Percentiles rank a stretch among this genome's conserved stretches.
Conservation (phyloP, 2,888 invertebrate species). For the Cetonia aurata region DNA sequence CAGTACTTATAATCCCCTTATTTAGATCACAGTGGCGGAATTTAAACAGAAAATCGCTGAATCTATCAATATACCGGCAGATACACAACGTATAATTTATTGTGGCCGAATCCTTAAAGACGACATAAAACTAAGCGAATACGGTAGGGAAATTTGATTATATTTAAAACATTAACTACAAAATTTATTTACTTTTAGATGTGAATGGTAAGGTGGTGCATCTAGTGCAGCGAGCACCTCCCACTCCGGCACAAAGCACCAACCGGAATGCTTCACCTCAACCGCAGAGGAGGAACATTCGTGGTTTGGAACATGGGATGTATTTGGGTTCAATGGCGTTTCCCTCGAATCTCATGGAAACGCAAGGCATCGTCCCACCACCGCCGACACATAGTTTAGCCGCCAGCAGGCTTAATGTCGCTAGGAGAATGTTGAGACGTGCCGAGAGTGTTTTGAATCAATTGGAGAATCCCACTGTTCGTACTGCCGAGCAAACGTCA, state of each 20-base stretch:
- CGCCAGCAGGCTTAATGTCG: conserved; percentile 68
- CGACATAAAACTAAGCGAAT: conserved; percentile 86
- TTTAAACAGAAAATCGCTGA: conserved; percentile 85
- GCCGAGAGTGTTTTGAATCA: conserved; percentile 66
- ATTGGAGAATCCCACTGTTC: conserved; percentile 65
- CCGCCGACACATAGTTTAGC: conserved; percentile 69
- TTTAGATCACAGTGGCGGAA: conserved; percentile 83
- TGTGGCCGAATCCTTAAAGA: conserved; percentile 94
- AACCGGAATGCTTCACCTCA: conserved; percentile 57
- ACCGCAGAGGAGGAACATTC: conserved; percentile 55
- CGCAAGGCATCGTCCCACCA: conserved; percentile 66
- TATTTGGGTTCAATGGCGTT: conserved; percentile 73
- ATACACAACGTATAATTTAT: conserved; percentile 91
- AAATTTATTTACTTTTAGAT: conserved; percentile 69
- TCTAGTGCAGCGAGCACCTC: conserved; percentile 90
- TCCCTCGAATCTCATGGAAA: conserved; percentile 67
- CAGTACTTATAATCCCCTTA: too few species aligned
- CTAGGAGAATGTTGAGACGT: conserved; percentile 67
- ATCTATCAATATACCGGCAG: conserved; percentile 82
- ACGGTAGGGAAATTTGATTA: conserved; percentile 71
- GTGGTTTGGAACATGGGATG: conserved; percentile 66
- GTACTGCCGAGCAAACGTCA: conserved; percentile 56
- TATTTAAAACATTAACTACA: background rate
- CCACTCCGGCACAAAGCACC: conserved; percentile 63
- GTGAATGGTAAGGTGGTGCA: conserved; percentile 94